Percentiles rank a stretch among this genome's conserved stretches.
Conservation (phyloP, 2,888 invertebrate genomes). For the Tinea pellionella region DNA sequence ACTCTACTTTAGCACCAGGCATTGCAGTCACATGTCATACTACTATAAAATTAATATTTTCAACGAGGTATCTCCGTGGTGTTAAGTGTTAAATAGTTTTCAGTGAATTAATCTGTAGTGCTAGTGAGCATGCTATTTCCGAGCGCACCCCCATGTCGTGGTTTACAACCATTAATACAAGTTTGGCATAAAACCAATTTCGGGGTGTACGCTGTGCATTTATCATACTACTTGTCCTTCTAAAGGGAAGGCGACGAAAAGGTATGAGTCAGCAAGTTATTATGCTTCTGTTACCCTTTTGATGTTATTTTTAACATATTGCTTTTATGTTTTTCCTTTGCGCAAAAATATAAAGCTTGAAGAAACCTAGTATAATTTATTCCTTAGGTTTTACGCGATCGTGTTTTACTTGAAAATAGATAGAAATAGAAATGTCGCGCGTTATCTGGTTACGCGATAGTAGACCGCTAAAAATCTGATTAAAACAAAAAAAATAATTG, state of each 20-base stretch:
- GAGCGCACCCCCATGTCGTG: slow-evolving; percentile 24
- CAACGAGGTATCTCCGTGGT: too few species aligned
- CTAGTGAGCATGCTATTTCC: neutral
- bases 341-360: neutral
- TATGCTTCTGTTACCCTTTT: neutral
- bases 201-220: neutral
- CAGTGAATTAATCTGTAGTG: neutral
- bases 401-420: too few species aligned
- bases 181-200: slow-evolving; percentile 29
- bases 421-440: too few species aligned
- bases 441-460: too few species aligned
- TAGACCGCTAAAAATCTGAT: too few species aligned
- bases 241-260: neutral
- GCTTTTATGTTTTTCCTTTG: neutral
- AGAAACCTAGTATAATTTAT: neutral
- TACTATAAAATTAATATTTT: too few species aligned
- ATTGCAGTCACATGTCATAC: too few species aligned
- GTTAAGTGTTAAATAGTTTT: neutral
- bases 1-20: too few species aligned
- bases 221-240: neutral
- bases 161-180: slow-evolving; percentile 36
- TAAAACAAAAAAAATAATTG: too few species aligned
- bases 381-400: neutral
- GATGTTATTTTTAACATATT: neutral
- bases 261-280: slow-evolving; percentile 1